Conservation (phyloP, 2,888 invertebrate genomes). For the Drosophila anomelani region DNA sequence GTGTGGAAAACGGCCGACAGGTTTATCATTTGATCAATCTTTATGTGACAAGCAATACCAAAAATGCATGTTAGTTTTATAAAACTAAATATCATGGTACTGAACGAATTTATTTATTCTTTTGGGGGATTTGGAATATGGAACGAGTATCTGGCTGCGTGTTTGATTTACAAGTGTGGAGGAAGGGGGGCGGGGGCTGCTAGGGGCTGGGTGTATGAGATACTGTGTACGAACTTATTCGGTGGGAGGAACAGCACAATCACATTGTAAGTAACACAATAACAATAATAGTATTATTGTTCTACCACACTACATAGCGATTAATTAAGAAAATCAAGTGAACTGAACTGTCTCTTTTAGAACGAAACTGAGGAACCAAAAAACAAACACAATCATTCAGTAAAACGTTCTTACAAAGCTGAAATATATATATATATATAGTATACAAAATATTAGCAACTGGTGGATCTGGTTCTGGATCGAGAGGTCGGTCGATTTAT, state of each 20-base stretch:
- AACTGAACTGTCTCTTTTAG: constrained; percentile 12
- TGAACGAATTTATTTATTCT: not conserved
- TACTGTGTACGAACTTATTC: constrained; percentile 21
- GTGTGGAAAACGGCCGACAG: constrained; percentile 23
- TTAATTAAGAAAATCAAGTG: constrained; percentile 10
- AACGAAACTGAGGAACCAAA: constrained; percentile 18
- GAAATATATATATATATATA: constrained; percentile 7
- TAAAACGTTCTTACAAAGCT: constrained; percentile 13
- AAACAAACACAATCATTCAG: constrained; percentile 22
- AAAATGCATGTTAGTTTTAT: constrained; percentile 5
- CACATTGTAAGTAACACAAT: constrained; percentile 39
- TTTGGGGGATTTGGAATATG: constrained; percentile 8
- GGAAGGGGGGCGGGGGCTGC: constrained; percentile 11
- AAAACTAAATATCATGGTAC: not conserved
- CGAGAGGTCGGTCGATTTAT: not conserved
- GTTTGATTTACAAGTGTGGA: constrained; percentile 27
- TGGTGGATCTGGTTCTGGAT: constrained; percentile 7
- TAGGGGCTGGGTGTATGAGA: constrained; percentile 26
- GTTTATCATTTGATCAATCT: constrained; percentile 16
- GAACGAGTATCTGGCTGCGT: constrained; percentile 8
- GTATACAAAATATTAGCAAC: constrained; percentile 8
- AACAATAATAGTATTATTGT: constrained; percentile 4
- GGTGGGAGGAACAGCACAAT: constrained; percentile 39
- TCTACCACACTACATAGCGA: constrained; percentile 28
- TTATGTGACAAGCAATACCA: constrained; percentile 12